These are phyloP conservation scores for Maconellicoccus hirsutus DNA, from an alignment of 1,140 invertebrate species.

Conservation along the genomic window DNA sequence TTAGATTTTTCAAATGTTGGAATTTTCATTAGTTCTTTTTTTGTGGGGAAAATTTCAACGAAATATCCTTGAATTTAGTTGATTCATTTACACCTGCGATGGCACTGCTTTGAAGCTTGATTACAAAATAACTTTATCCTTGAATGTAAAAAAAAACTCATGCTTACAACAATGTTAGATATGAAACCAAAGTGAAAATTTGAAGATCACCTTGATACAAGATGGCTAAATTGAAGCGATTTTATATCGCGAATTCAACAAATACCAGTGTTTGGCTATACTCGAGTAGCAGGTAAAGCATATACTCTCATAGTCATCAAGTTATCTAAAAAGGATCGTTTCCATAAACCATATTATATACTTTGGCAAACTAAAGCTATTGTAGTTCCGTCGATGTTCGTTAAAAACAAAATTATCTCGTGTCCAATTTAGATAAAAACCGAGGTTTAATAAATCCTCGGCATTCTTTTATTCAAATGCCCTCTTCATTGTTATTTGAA, in stretches of 20 bases:
- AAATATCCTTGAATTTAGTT: too few relatives aligned
- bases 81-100: too few relatives aligned
- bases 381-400: background rate
- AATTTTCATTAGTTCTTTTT: too few relatives aligned
- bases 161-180: background rate
- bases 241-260: background rate
- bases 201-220: slow-evolving; percentile 1
- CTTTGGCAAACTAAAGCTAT: too few relatives aligned
- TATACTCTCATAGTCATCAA: background rate
- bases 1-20: too few relatives aligned
- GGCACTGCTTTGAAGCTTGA: background rate
- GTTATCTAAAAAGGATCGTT: background rate
- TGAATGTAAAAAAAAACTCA: background rate
- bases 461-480: slow-evolving; percentile 4
- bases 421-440: background rate
- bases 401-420: background rate
- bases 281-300: too few relatives aligned
- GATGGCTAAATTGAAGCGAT: background rate
- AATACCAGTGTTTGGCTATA: background rate
- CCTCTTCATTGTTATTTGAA: background rate
- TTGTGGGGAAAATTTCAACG: too few relatives aligned
- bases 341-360: background rate
- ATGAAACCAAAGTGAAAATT: background rate
- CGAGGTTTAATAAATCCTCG: background rate
- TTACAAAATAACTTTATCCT: background rate